These are phyloP conservation scores for Python bivittatus DNA, from an alignment of 2,113 vertebrate genomes.

Conservation along the genomic window DNA sequence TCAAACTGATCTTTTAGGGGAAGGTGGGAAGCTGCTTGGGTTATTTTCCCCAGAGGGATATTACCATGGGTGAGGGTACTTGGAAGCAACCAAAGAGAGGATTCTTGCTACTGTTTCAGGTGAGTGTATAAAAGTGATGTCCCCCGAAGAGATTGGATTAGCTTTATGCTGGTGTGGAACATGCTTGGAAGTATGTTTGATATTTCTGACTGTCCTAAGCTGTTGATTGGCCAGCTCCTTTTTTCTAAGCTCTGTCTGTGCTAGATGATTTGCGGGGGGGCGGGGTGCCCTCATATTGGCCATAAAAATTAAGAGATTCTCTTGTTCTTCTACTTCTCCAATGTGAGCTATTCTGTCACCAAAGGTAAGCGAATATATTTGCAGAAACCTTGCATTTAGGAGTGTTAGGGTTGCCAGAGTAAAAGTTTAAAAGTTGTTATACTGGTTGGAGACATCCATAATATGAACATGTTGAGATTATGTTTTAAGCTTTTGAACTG, in stretches of 20 bases:
- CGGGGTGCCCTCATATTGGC: background rate
- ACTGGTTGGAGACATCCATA: background rate
- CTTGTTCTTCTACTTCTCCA: background rate
- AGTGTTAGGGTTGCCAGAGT: background rate
- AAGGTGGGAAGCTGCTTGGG: background rate
- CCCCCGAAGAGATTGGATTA: background rate
- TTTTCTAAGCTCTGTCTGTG: background rate
- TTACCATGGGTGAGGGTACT: background rate
- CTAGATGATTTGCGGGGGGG: background rate
- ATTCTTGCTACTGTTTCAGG: background rate
- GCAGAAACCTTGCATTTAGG: background rate
- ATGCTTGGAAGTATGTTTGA: background rate
- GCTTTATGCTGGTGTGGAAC: background rate
- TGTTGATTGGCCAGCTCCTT: background rate
- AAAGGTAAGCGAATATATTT: background rate
- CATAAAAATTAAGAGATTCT: background rate
- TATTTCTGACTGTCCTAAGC: background rate
- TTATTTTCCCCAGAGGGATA: background rate
- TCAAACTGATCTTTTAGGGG: background rate
- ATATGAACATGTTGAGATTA: background rate
- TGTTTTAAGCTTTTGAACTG: background rate
- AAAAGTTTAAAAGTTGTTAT: background rate
- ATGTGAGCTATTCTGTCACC: background rate
- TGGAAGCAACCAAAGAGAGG: background rate
- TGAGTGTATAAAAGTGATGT: background rate